Evolutionary conservation across 2,797 vertebrate species (phyloP).

Genomic region (Jordanella pulchra): DNA sequence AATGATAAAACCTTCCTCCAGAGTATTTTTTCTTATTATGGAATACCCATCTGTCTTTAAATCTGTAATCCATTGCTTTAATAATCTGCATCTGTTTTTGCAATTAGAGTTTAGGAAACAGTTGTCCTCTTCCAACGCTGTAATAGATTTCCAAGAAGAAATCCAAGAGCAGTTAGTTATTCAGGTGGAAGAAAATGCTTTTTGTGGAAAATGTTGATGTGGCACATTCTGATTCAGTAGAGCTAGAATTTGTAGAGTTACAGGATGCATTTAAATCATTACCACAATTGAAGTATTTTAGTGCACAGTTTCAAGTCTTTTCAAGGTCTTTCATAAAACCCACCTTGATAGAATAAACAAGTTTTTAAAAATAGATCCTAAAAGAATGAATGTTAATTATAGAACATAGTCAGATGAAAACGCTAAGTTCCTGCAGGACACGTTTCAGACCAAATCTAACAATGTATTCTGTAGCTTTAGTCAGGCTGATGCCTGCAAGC

Average conservation of each 20-base stretch:
- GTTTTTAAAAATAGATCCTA: not conserved
- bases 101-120: not conserved
- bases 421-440: not conserved
- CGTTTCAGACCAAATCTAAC: not conserved
- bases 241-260: not conserved
- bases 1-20: not conserved
- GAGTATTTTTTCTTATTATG: not conserved
- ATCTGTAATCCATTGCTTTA: not conserved
- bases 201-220: constrained; percentile 26
- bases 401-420: not conserved
- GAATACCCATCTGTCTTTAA: not conserved
- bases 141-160: constrained; percentile 15
- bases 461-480: not conserved
- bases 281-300: not conserved
- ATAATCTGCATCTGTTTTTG: not conserved
- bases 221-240: constrained; percentile 4
- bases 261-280: not conserved
- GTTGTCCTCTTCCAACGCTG: constrained; percentile 12
- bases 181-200: constrained; percentile 31
- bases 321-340: not conserved
- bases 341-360: not conserved
- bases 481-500: not conserved
- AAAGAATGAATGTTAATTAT: not conserved
- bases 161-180: constrained; percentile 36
- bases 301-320: not conserved